A percentile compares a stretch with the other conserved stretches of the same genome.
These are phyloP conservation scores for Onthophagus sagittarius DNA, from an alignment of 2,888 invertebrate genomes.

Conservation along the genomic window DNA sequence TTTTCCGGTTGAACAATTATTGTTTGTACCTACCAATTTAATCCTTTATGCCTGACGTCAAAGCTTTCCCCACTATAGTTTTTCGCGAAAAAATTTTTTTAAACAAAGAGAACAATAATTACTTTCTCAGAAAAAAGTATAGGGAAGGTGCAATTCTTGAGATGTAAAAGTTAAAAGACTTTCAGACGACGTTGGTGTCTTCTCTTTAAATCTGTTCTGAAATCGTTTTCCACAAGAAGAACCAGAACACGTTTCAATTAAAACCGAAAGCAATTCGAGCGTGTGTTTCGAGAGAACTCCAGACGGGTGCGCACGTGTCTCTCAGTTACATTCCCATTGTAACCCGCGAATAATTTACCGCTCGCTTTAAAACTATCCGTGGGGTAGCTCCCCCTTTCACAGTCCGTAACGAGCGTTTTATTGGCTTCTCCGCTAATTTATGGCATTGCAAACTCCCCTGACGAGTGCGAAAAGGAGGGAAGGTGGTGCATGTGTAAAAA, in stretches of 20 bases:
- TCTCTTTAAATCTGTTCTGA: background rate
- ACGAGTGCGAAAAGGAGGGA: background rate
- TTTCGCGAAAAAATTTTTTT: too few relatives aligned
- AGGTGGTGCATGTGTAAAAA: background rate
- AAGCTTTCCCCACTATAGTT: too few relatives aligned
- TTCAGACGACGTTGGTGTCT: background rate
- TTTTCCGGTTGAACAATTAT: too few relatives aligned
- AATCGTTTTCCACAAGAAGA: background rate
- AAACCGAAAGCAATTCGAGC: background rate
- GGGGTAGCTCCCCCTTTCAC: background rate
- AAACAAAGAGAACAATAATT: too few relatives aligned
- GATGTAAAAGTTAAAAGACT: background rate
- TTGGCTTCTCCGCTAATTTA: slow-evolving; percentile 16
- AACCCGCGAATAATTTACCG: background rate
- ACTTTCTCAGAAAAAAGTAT: too few relatives aligned
- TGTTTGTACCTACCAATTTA: too few relatives aligned
- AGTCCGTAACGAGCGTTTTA: slow-evolving; percentile 18
- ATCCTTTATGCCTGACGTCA: too few relatives aligned
- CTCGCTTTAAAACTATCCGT: background rate
- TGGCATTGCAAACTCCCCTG: slow-evolving; percentile 2
- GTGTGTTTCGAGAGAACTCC: background rate
- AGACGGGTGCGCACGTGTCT: background rate
- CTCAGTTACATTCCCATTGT: slow-evolving; percentile 1
- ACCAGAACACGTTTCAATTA: background rate
- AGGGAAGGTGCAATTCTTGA: background rate